Evolutionary conservation across 2,888 invertebrate genomes (phyloP).

Genomic region (Oxystoma pomonae): DNA sequence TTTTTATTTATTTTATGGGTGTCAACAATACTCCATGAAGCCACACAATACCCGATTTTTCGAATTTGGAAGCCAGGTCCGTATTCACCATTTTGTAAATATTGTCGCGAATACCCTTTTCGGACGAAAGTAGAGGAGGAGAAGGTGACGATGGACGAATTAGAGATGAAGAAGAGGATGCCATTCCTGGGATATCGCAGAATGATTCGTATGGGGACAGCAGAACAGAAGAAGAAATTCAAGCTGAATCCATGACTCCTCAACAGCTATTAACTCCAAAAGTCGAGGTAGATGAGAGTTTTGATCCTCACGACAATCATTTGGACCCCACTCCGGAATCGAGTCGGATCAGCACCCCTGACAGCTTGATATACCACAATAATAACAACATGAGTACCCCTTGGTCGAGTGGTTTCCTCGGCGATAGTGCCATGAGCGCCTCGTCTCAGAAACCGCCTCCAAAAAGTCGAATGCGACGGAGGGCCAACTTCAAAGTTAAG

Average conservation of each 20-base stretch:
- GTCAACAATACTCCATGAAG: too few species aligned
- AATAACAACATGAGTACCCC: slow-evolving; percentile 37
- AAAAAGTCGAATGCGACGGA: slow-evolving; percentile 70
- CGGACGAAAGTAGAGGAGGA: too few species aligned
- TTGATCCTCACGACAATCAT: slow-evolving; percentile 24
- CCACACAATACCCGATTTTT: too few species aligned
- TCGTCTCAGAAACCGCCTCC: slow-evolving; percentile 56
- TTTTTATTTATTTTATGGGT: too few species aligned
- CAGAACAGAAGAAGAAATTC: slow-evolving; percentile 42
- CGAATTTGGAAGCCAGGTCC: too few species aligned
- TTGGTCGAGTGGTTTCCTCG: slow-evolving; percentile 34
- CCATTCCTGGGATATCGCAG: slow-evolving; percentile 53
- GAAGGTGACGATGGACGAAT: slow-evolving; percentile 41
- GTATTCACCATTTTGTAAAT: too few species aligned
- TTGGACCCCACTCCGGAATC: slow-evolving; percentile 30
- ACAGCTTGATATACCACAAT: slow-evolving; percentile 40
- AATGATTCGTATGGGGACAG: slow-evolving; percentile 37
- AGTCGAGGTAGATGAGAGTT: slow-evolving; percentile 36
- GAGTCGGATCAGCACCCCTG: slow-evolving; percentile 36
- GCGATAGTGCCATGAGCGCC: slow-evolving; percentile 34
- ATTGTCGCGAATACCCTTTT: too few species aligned
- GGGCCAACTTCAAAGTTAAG: slow-evolving; percentile 77
- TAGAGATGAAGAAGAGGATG: slow-evolving; percentile 50
- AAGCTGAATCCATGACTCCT: slow-evolving; percentile 34
- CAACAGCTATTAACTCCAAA: slow-evolving; percentile 43